These are phyloP conservation scores for Megalurothrips usitatus DNA, from an alignment of 2,888 invertebrate species.

Conservation along the genomic window DNA sequence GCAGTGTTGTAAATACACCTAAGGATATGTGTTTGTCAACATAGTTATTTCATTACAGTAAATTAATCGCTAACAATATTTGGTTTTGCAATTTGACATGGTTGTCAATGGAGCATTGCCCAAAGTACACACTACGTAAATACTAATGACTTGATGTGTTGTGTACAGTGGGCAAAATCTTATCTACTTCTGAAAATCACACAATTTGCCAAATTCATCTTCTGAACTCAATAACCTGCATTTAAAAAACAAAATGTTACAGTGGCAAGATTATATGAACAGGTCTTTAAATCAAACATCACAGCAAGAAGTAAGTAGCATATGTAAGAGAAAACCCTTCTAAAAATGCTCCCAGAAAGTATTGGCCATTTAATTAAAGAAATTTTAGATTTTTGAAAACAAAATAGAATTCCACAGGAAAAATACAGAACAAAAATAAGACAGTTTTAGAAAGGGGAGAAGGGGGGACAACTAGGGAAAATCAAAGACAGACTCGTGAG, in stretches of 20 bases:
- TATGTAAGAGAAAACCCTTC: not conserved
- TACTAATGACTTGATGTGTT: slow-evolving; percentile 9
- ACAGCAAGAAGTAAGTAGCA: not conserved
- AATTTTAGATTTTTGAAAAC: too few relatives aligned
- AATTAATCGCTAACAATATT: not conserved
- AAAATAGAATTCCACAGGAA: too few relatives aligned
- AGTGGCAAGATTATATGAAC: not conserved
- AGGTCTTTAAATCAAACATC: not conserved
- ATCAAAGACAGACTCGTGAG: too few relatives aligned
- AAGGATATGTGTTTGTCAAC: not conserved
- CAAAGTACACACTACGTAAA: slow-evolving; percentile 4
- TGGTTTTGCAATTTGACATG: not conserved
- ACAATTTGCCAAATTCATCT: not conserved
- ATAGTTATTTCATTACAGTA: not conserved
- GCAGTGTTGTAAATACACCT: not conserved
- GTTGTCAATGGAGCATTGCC: not conserved
- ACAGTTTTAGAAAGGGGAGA: not conserved
- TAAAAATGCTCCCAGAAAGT: not conserved
- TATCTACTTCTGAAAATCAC: too few relatives aligned
- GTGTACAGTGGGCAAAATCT: not conserved
- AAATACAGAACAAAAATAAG: not conserved
- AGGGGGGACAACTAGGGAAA: too few relatives aligned
- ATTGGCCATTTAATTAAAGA: not conserved
- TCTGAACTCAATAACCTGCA: not conserved
- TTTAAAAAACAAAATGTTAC: not conserved